phyloP scores from a whole-genome alignment of 1,140 invertebrate genomes.

The Mycetomoellerius zeteki region DNA sequence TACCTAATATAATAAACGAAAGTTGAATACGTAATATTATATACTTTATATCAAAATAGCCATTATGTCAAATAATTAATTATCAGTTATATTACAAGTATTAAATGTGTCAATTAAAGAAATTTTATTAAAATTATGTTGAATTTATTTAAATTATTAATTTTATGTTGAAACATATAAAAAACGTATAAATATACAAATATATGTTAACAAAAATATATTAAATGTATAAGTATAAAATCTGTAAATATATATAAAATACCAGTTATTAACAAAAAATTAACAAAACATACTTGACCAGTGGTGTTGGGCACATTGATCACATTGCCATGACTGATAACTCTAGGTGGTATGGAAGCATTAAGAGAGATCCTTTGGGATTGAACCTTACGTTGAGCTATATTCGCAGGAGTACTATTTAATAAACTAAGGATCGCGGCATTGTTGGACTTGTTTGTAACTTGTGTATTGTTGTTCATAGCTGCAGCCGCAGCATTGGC shows the following conservation, averaged over 20 bases:
- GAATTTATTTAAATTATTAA: no score
- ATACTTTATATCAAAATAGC: background rate
- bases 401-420: conserved; percentile 90
- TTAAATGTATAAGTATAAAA: background rate
- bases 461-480: conserved; percentile 86
- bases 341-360: conserved; percentile 82
- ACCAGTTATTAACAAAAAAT: conserved; percentile 11
- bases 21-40: background rate
- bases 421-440: conserved; percentile 91
- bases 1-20: conserved; percentile 76
- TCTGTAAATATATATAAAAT: background rate
- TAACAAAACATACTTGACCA: conserved; percentile 80
- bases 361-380: conserved; percentile 84
- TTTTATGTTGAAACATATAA: background rate
- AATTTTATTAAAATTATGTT: background rate
- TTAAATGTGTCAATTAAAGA: background rate
- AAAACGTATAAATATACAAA: no score
- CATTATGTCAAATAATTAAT: background rate
- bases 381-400: conserved; percentile 83
- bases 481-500: conserved; percentile 86
- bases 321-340: conserved; percentile 85
- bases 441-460: conserved; percentile 87
- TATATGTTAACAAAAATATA: background rate
- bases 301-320: conserved; percentile 84
- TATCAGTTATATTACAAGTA: conserved; percentile 2